Evolutionary conservation across 2,797 vertebrate species (phyloP).

Genomic region (Tangara arthus): DNA sequence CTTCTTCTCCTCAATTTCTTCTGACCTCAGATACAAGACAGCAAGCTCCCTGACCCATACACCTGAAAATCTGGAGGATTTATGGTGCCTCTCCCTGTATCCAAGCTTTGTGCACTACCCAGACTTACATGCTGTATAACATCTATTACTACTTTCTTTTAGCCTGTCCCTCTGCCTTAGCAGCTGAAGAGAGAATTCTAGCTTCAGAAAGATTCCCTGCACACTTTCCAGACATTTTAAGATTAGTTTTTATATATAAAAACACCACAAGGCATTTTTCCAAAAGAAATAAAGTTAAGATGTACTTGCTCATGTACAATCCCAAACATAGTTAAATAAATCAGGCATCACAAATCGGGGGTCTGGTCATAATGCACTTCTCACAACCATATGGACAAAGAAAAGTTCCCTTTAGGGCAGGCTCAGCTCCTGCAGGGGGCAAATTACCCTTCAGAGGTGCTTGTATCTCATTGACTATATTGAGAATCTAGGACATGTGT

Average conservation of each 20-base stretch:
- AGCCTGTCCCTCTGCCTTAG: background rate
- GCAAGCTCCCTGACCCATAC: background rate
- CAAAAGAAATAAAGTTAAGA: background rate
- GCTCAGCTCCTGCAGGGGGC: background rate
- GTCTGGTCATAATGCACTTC: background rate
- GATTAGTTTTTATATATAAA: background rate
- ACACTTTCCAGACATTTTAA: background rate
- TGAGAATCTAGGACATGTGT: constrained; percentile 38
- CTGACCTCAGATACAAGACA: background rate
- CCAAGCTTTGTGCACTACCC: background rate
- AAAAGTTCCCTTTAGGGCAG: background rate
- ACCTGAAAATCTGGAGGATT: background rate
- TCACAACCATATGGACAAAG: background rate
- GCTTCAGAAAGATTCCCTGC: background rate
- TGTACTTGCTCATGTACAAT: background rate
- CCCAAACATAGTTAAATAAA: background rate
- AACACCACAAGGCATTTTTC: background rate
- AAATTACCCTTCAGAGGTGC: background rate
- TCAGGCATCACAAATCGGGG: background rate
- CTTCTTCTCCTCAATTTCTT: background rate
- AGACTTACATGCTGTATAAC: background rate
- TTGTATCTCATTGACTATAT: constrained; percentile 17
- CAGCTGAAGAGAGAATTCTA: background rate
- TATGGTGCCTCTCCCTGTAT: background rate
- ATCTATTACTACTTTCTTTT: background rate